Evolutionary conservation across 2,113 vertebrate species (phyloP).

Genomic region (Corydoras maculifer): DNA sequence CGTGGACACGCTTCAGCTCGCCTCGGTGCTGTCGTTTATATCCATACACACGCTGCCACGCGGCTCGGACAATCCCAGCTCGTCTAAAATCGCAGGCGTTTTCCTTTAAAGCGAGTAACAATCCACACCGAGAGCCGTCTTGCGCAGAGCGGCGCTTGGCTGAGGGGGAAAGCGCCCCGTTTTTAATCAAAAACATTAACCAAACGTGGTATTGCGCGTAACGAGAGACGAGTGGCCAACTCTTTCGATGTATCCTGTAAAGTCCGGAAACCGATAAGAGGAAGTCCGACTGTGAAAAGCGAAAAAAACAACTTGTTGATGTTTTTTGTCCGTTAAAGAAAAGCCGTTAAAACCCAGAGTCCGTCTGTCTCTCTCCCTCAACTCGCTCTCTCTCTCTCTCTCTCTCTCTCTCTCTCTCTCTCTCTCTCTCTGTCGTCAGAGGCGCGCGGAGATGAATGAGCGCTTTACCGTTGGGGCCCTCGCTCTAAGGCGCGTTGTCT

Average conservation of each 20-base stretch:
- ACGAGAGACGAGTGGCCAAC: too few species aligned
- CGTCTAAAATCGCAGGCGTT: background rate
- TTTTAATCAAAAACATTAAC: constrained; percentile 1
- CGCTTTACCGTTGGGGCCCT: constrained; percentile 22
- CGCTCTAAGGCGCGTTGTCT: background rate
- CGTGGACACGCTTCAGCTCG: constrained; percentile 40
- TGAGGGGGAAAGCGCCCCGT: background rate
- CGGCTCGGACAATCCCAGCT: background rate
- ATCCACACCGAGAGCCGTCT: too few species aligned
- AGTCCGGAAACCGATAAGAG: too few species aligned
- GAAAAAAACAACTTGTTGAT: background rate
- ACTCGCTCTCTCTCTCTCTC: constrained; percentile 12
- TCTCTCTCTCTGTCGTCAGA: constrained; percentile 26
- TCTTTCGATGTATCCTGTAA: too few species aligned
- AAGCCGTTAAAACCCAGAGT: constrained; percentile 5
- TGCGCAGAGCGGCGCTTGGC: background rate
- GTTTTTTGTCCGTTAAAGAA: constrained; percentile 1
- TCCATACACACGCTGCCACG: constrained; percentile 43
- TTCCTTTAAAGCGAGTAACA: too few species aligned
- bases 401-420: constrained; percentile 13
- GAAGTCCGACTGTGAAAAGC: background rate
- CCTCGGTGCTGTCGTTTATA: constrained; percentile 47
- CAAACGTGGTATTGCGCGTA: background rate
- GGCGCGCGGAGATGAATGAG: constrained; percentile 27
- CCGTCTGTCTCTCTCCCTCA: background rate